phyloP scores from a whole-genome alignment of 2,797 vertebrate genomes.

The Tadarida brasiliensis region DNA sequence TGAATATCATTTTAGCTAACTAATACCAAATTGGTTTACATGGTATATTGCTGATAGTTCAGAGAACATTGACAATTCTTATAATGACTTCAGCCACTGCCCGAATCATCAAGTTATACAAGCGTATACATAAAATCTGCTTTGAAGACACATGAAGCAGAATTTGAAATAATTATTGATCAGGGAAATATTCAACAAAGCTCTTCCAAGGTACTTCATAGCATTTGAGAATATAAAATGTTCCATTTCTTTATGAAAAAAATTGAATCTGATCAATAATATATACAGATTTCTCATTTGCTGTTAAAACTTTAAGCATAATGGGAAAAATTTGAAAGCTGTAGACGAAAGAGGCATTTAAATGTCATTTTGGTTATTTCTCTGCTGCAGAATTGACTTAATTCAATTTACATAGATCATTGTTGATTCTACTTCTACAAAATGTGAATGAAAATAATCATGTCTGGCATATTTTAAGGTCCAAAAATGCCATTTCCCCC shows the following conservation, averaged over 20 bases:
- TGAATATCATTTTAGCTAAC: conserved; percentile 79
- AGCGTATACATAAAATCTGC: conserved; percentile 53
- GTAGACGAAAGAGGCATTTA: conserved; percentile 22
- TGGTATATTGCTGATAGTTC: conserved; percentile 65
- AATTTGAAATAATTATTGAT: conserved; percentile 75
- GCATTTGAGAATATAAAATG: conserved; percentile 71
- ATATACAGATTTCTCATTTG: conserved; percentile 69
- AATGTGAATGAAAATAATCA: conserved; percentile 34
- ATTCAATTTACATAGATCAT: conserved; percentile 60
- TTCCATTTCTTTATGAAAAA: conserved; percentile 75
- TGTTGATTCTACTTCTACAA: conserved; percentile 70
- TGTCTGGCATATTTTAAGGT: conserved; percentile 53
- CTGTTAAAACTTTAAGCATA: conserved; percentile 40
- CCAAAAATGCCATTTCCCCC: background rate
- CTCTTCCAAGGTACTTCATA: conserved; percentile 78
- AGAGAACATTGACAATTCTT: conserved; percentile 68
- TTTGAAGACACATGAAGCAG: background rate
- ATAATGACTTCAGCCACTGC: conserved; percentile 49
- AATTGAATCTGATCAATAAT: conserved; percentile 65
- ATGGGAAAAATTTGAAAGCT: conserved; percentile 55
- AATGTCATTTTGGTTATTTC: conserved; percentile 61
- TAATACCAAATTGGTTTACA: conserved; percentile 65
- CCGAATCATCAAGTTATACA: conserved; percentile 59
- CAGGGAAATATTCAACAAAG: conserved; percentile 38
- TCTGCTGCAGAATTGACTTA: conserved; percentile 48